These are phyloP conservation scores for Melanotaenia parkinsoni DNA, from an alignment of 2,797 vertebrate genomes.

Conservation along the genomic window DNA sequence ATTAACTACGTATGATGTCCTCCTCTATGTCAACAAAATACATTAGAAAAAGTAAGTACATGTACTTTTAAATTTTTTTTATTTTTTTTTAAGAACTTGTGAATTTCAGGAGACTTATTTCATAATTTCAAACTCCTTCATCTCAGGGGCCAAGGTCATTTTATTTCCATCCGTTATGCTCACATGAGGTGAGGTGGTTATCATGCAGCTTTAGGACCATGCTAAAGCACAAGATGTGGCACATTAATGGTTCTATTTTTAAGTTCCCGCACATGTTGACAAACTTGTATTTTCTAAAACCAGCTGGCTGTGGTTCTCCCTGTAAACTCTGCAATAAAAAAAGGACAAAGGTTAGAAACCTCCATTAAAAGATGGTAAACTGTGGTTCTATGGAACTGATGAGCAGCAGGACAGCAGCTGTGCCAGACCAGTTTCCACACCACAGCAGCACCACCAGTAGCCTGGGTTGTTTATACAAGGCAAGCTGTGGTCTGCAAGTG, in stretches of 20 bases:
- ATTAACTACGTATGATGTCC: too few species aligned
- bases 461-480: constrained; percentile 4
- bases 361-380: background rate
- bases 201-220: background rate
- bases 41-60: too few species aligned
- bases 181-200: background rate
- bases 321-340: too few species aligned
- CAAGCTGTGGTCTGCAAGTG: constrained; percentile 5
- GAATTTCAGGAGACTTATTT: too few species aligned
- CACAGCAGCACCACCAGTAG: constrained; percentile 14
- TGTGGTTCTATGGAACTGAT: background rate
- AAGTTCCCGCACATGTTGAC: background rate
- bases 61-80: too few species aligned
- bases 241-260: background rate
- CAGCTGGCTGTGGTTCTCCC: background rate
- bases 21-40: too few species aligned
- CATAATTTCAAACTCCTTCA: background rate
- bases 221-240: background rate
- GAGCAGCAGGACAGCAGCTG: constrained; percentile 1
- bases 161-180: background rate
- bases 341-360: background rate
- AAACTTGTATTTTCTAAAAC: background rate
- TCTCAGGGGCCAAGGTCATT: background rate
- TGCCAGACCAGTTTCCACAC: constrained; percentile 20
- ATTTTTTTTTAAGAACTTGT: too few species aligned